phyloP scores from a whole-genome alignment of 2,888 invertebrate species.

The Piscicola geometra region DNA sequence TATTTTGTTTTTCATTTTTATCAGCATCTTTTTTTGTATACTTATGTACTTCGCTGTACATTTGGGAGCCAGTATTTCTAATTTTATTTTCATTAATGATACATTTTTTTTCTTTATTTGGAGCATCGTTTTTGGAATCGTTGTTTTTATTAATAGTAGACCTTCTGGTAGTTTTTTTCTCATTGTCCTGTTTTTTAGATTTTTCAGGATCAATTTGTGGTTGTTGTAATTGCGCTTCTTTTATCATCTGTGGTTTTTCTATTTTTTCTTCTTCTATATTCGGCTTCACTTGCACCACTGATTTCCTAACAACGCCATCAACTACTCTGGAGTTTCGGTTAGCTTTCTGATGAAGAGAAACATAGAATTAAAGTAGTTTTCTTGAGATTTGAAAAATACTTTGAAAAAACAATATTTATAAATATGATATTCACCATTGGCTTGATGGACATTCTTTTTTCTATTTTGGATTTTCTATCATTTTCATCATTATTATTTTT shows the following conservation, averaged over 20 bases:
- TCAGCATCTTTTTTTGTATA: background rate
- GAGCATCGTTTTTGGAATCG: background rate
- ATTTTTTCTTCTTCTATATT: too few species aligned
- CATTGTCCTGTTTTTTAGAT: background rate
- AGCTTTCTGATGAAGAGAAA: background rate
- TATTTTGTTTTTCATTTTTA: background rate
- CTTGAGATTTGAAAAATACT: too few species aligned
- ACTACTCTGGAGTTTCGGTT: background rate
- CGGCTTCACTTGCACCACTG: background rate
- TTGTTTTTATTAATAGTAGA: background rate
- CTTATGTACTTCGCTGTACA: background rate
- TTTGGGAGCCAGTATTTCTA: background rate
- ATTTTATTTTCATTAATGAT: background rate
- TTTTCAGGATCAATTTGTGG: background rate
- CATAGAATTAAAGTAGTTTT: too few species aligned
- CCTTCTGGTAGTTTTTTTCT: background rate
- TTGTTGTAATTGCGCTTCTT: background rate
- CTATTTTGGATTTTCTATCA: too few species aligned
- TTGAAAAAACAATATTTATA: too few species aligned
- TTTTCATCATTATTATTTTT: too few species aligned
- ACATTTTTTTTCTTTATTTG: background rate
- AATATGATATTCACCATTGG: too few species aligned
- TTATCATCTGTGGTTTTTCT: too few species aligned
- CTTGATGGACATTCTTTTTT: too few species aligned
- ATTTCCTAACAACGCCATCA: background rate